These are phyloP conservation scores for Protodeltote pygarga DNA, from an alignment of 2,888 invertebrate species.

Conservation along the genomic window DNA sequence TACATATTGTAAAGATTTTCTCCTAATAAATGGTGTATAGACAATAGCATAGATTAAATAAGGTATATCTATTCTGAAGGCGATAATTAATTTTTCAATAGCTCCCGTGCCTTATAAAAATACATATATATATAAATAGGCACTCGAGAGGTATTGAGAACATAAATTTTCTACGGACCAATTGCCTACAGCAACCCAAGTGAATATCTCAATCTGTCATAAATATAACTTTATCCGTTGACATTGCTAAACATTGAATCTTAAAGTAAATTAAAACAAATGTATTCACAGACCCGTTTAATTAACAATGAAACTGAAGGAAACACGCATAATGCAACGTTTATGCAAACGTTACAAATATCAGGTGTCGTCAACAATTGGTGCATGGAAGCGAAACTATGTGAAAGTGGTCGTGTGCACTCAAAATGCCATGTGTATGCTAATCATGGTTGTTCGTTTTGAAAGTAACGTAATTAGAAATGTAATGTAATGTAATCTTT, in stretches of 20 bases:
- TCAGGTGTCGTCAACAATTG: slow-evolving; percentile 73
- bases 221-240: neutral
- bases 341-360: slow-evolving; percentile 37
- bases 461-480: slow-evolving; percentile 26
- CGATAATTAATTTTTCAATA: no score
- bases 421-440: slow-evolving; percentile 49
- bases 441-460: slow-evolving; percentile 49
- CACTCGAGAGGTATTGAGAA: no score
- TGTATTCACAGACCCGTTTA: slow-evolving; percentile 30
- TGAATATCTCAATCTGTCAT: no score
- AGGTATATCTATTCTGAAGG: no score
- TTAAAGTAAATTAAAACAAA: slow-evolving; percentile 24
- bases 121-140: no score
- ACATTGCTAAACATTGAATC: slow-evolving; percentile 13
- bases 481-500: slow-evolving; percentile 10
- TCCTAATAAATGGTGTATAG: no score
- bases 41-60: no score
- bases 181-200: no score
- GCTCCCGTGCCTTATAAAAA: no score
- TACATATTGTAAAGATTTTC: no score
- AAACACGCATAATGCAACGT: slow-evolving; percentile 18
- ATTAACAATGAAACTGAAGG: slow-evolving; percentile 40
- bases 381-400: slow-evolving; percentile 65
- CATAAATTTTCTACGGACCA: no score
- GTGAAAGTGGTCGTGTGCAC: slow-evolving; percentile 44